phyloP scores from a whole-genome alignment of 2,113 vertebrate genomes.

The Cyrtonyx montezumae region DNA sequence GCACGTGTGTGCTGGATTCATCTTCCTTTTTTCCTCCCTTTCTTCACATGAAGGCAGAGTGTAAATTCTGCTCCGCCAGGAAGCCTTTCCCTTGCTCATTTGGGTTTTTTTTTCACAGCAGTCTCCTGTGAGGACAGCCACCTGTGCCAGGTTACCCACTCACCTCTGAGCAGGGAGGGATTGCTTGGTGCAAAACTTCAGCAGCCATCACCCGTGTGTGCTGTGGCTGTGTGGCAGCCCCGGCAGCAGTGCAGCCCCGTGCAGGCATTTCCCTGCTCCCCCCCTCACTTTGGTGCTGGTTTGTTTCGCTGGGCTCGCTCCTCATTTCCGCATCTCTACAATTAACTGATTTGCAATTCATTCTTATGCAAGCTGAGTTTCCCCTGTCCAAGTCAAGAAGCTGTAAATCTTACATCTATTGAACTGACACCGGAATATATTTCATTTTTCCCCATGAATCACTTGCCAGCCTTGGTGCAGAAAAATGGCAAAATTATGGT shows the following conservation, averaged over 20 bases:
- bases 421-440: conserved; percentile 82
- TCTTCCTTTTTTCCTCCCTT: not conserved
- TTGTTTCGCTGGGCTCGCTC: no score
- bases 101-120: not conserved
- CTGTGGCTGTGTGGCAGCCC: not conserved
- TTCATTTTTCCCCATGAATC: conserved; percentile 84
- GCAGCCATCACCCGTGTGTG: not conserved
- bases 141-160: accelerated
- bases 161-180: accelerated
- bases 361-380: conserved; percentile 78
- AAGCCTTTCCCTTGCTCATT: not conserved
- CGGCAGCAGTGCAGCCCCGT: no score
- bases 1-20: not conserved
- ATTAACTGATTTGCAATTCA: conserved; percentile 81
- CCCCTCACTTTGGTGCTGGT: no score
- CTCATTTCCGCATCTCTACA: conserved; percentile 3
- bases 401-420: conserved; percentile 83
- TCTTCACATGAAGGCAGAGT: not conserved
- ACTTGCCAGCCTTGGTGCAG: conserved; percentile 82
- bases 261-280: no score
- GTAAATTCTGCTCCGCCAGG: not conserved
- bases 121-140: not conserved
- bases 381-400: conserved; percentile 80
- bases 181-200: accelerated
- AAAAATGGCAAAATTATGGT: conserved; percentile 86